phyloP scores from a whole-genome alignment of 2,797 vertebrate genomes.

The Sparidentex hasta region DNA sequence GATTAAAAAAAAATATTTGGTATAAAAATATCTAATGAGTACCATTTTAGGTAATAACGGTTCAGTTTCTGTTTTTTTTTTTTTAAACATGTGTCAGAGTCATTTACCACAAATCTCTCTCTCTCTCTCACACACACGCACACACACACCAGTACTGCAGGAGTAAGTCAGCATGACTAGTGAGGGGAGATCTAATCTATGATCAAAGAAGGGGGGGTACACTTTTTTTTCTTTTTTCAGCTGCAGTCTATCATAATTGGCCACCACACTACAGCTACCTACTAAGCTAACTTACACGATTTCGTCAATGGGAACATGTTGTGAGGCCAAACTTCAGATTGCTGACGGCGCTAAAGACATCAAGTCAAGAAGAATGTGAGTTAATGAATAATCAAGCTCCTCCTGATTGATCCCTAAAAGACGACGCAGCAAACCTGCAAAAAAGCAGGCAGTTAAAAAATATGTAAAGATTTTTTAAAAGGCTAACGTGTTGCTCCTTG shows the following conservation, averaged over 20 bases:
- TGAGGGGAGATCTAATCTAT: constrained; percentile 60
- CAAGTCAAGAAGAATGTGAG: constrained; percentile 64
- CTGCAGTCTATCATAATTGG: constrained; percentile 28
- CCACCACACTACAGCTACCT: constrained; percentile 52
- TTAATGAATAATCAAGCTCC: constrained; percentile 68
- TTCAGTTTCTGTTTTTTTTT: background rate
- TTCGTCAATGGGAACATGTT: constrained; percentile 75
- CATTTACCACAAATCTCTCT: constrained; percentile 2
- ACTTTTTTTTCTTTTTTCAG: constrained; percentile 1
- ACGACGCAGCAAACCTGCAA: background rate
- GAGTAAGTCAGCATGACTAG: constrained; percentile 25
- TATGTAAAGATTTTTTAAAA: too few relatives aligned
- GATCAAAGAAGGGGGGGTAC: background rate
- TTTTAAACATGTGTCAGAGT: too few relatives aligned
- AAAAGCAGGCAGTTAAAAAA: background rate
- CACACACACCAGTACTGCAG: constrained; percentile 20
- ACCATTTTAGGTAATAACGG: background rate
- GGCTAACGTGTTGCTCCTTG: constrained; percentile 17
- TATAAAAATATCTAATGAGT: fast-evolving
- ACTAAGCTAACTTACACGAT: constrained; percentile 78
- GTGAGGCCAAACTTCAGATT: constrained; percentile 78
- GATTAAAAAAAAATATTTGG: background rate
- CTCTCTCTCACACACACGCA: background rate
- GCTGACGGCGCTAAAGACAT: constrained; percentile 73
- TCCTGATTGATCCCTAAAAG: background rate